These are phyloP conservation scores for Dinoponera quadriceps DNA, from an alignment of 1,140 invertebrate genomes.

Conservation along the genomic window DNA sequence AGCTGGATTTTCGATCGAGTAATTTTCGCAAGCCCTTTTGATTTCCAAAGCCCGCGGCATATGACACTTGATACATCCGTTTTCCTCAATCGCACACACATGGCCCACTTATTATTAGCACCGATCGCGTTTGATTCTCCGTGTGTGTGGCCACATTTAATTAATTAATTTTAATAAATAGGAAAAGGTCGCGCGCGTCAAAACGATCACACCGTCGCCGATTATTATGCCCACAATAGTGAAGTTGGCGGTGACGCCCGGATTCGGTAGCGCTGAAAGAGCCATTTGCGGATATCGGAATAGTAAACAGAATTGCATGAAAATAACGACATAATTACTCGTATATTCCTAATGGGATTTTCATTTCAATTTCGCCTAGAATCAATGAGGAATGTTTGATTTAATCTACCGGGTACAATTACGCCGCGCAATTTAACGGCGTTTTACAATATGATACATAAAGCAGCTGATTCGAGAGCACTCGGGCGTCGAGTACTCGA, in stretches of 20 bases:
- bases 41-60: not conserved
- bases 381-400: constrained; percentile 62
- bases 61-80: not conserved
- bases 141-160: not conserved
- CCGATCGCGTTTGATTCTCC: not conserved
- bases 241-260: not conserved
- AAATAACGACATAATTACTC: constrained; percentile 58
- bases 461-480: constrained; percentile 57
- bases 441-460: constrained; percentile 58
- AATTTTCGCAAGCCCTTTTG: not conserved
- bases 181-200: not conserved
- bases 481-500: constrained; percentile 51
- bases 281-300: constrained; percentile 4
- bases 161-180: constrained; percentile 32
- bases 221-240: not conserved
- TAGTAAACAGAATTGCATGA: constrained; percentile 56
- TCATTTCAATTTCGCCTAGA: constrained; percentile 59
- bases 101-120: not conserved
- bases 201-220: not conserved
- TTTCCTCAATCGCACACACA: not conserved
- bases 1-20: not conserved
- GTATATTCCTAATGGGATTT: constrained; percentile 59
- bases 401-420: constrained; percentile 57
- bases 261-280: constrained; percentile 22
- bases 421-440: constrained; percentile 56